Conservation (phyloP, 2,888 invertebrate genomes). For the Ophraella communa region DNA sequence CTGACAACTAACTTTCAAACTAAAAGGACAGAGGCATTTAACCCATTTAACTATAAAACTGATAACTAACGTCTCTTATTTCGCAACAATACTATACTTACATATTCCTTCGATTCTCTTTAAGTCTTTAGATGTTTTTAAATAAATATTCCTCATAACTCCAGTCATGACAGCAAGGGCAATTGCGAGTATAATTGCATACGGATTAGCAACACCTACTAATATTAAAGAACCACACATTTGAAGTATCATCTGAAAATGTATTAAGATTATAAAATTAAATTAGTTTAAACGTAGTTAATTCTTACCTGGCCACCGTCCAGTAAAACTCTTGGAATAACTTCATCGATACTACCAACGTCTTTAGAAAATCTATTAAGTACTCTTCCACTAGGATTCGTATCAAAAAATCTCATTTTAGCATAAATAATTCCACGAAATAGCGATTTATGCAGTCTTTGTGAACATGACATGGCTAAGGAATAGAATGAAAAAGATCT, state of each 20-base stretch:
- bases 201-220: constrained; percentile 63
- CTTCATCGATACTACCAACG: constrained; percentile 63
- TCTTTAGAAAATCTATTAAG: constrained; percentile 74
- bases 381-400: constrained; percentile 66
- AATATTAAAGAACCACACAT: constrained; percentile 64
- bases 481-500: constrained; percentile 74
- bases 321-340: constrained; percentile 52
- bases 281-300: neutral
- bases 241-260: constrained; percentile 59
- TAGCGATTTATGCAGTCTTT: constrained; percentile 61
- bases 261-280: neutral
- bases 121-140: constrained; percentile 79
- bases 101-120: constrained; percentile 81
- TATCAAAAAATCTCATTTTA: constrained; percentile 70
- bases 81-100: constrained; percentile 64
- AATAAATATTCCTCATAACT: constrained; percentile 74
- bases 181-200: constrained; percentile 57
- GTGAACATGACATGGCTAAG: constrained; percentile 72
- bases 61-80: no score
- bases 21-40: no score
- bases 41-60: no score
- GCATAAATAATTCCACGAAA: constrained; percentile 63
- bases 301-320: constrained; percentile 26
- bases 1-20: no score
- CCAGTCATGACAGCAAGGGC: constrained; percentile 68